Evolutionary conservation across 1,140 invertebrate species (phyloP).

Genomic region (Drosophila auraria): DNA sequence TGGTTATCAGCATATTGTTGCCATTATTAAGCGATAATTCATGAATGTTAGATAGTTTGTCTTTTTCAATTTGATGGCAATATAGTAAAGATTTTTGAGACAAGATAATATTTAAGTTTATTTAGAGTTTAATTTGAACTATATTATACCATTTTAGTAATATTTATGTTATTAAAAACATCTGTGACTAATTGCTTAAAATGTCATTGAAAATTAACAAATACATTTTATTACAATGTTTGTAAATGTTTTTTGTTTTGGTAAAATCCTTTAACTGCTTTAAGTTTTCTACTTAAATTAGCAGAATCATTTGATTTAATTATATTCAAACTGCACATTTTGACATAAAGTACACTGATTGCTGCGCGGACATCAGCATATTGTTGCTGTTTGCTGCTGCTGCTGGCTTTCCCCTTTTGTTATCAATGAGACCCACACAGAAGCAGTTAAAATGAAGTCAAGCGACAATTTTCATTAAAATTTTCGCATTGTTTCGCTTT

Average conservation of each 20-base stretch:
- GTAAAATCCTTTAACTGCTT: neutral
- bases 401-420: constrained; percentile 29
- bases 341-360: constrained; percentile 26
- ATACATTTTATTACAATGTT: neutral
- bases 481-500: constrained; percentile 76
- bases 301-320: constrained; percentile 2
- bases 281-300: constrained; percentile 3
- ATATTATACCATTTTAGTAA: too few species aligned
- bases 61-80: neutral
- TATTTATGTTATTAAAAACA: too few species aligned
- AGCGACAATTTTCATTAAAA: constrained; percentile 85
- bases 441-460: constrained; percentile 77
- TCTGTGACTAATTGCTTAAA: too few species aligned
- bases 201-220: too few species aligned
- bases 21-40: constrained; percentile 20
- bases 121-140: too few species aligned
- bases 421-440: constrained; percentile 62
- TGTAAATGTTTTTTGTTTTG: neutral
- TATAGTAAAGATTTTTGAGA: neutral
- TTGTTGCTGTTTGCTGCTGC: constrained; percentile 16
- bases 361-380: constrained; percentile 22
- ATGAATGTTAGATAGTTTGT: constrained; percentile 15
- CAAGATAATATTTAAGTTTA: neutral
- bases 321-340: constrained; percentile 21
- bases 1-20: constrained; percentile 18